Conservation (phyloP, 2,797 vertebrate species). For the Glyptemys insculpta region DNA sequence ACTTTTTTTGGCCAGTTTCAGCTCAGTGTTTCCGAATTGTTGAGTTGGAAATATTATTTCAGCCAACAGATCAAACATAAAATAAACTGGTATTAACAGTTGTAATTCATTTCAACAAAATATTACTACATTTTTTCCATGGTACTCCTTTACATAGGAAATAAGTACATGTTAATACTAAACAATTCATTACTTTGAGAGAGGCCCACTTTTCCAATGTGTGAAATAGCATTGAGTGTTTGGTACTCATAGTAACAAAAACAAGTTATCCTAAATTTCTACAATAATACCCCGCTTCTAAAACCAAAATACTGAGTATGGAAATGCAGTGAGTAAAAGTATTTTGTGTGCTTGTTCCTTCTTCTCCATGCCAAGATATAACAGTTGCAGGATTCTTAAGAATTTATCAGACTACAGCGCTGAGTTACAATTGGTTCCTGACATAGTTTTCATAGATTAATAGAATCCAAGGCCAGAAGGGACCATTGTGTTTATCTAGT, state of each 20-base stretch:
- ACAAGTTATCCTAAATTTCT: neutral
- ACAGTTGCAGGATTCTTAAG: neutral
- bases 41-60: neutral
- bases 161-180: neutral
- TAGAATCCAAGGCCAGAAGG: neutral
- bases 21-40: slow-evolving; percentile 4
- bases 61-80: neutral
- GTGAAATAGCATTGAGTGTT: neutral
- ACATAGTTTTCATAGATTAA: neutral
- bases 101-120: neutral
- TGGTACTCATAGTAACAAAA: neutral
- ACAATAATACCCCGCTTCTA: neutral
- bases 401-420: neutral
- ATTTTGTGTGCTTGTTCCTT: neutral
- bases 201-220: neutral
- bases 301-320: neutral
- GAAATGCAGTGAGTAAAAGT: neutral
- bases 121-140: fast-evolving
- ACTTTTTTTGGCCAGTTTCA: neutral
- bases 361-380: neutral
- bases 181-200: neutral
- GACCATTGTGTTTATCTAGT: neutral
- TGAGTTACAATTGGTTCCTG: neutral
- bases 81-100: neutral
- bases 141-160: neutral